phyloP scores from a whole-genome alignment of 2,888 invertebrate genomes.

The Drosophila melanosoma region DNA sequence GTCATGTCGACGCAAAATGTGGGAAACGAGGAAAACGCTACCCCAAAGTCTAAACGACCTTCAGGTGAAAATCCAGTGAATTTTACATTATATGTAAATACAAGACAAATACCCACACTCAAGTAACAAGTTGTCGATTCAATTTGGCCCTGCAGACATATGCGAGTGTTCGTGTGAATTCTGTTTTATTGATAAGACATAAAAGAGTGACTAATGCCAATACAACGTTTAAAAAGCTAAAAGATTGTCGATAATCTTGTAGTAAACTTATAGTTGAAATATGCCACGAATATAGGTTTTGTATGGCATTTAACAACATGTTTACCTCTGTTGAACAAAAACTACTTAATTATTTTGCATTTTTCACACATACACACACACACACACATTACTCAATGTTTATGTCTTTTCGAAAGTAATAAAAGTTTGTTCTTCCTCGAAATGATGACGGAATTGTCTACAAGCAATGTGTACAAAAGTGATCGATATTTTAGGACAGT shows the following conservation, averaged over 20 bases:
- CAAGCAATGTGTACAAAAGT: background rate
- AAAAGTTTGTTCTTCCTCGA: background rate
- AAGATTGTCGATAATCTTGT: background rate
- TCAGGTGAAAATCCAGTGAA: conserved; percentile 85
- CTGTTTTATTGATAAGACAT: conserved; percentile 37
- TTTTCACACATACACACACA: background rate
- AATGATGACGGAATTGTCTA: background rate
- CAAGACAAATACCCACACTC: conserved; percentile 16
- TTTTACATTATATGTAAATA: conserved; percentile 5
- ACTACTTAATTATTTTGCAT: background rate
- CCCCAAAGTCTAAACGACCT: conserved; percentile 86
- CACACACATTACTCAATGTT: background rate
- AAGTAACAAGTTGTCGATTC: conserved; percentile 58
- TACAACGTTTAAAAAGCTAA: background rate
- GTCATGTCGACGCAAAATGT: conserved; percentile 81
- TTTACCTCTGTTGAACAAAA: background rate
- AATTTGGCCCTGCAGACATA: background rate
- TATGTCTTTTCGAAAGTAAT: background rate
- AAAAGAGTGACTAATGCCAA: conserved; percentile 64
- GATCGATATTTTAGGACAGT: conserved; percentile 40
- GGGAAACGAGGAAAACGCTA: conserved; percentile 82
- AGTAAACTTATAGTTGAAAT: background rate
- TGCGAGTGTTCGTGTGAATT: conserved; percentile 14
- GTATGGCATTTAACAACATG: background rate
- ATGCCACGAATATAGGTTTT: background rate